Percentiles rank a stretch among this genome's conserved stretches.
Evolutionary conservation across 2,797 vertebrate species (phyloP).

Genomic region (Muraenolepis orangiensis): DNA sequence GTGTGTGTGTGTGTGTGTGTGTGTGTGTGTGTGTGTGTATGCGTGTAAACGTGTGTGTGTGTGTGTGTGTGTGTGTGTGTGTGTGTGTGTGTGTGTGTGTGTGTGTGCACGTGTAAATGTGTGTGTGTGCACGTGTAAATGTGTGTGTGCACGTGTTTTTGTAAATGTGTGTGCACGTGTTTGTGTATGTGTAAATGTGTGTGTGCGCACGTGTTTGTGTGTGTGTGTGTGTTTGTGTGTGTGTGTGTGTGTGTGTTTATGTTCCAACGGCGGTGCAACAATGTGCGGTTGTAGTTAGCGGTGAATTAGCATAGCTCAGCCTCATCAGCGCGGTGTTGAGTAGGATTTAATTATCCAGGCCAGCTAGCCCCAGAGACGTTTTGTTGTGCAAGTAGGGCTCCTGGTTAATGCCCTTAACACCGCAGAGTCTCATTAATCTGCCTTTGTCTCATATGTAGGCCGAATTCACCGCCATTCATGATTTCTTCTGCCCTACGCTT

Average conservation of each 20-base stretch:
- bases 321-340: conserved; percentile 47
- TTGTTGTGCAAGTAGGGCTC: conserved; percentile 48
- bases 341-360: conserved; percentile 59
- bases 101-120: background rate
- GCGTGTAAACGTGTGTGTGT: background rate
- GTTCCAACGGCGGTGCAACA: background rate
- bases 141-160: background rate
- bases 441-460: conserved; percentile 42
- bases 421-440: conserved; percentile 42
- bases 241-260: conserved; percentile 10
- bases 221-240: background rate
- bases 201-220: background rate
- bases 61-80: background rate
- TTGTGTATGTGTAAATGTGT: background rate
- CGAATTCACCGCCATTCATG: background rate
- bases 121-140: background rate
- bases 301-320: conserved; percentile 57
- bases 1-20: background rate
- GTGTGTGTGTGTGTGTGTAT: background rate
- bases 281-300: background rate
- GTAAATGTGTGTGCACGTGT: background rate
- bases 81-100: background rate
- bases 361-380: conserved; percentile 46
- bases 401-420: conserved; percentile 31
- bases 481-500: no score